Percentiles rank a stretch among this genome's conserved stretches.
These are phyloP conservation scores for Drosophila kuntzei DNA, from an alignment of 2,888 invertebrate genomes.

Conservation along the genomic window DNA sequence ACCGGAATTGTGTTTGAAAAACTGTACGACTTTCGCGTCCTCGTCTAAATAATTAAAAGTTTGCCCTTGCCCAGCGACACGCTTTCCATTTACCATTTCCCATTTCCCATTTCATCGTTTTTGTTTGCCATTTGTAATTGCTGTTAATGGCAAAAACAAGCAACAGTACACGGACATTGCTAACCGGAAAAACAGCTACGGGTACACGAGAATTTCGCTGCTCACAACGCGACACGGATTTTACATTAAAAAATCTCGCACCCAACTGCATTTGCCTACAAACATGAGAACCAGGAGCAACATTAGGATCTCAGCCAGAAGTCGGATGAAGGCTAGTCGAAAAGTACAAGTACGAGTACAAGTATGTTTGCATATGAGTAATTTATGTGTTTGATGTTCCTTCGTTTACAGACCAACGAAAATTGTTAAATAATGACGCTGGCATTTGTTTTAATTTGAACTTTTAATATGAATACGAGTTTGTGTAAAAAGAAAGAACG, in stretches of 20 bases:
- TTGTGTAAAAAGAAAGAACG: not conserved
- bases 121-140: slow-evolving; percentile 74
- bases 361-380: slow-evolving; percentile 11
- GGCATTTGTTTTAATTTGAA: slow-evolving; percentile 58
- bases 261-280: slow-evolving; percentile 27
- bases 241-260: slow-evolving; percentile 69
- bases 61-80: slow-evolving; percentile 48
- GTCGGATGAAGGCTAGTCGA: slow-evolving; percentile 12
- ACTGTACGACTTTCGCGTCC: slow-evolving; percentile 52
- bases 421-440: slow-evolving; percentile 66
- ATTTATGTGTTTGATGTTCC: slow-evolving; percentile 19
- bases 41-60: slow-evolving; percentile 75
- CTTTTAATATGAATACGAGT: slow-evolving; percentile 3
- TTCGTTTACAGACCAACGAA: slow-evolving; percentile 22
- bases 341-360: slow-evolving; percentile 19
- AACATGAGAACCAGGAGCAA: not conserved
- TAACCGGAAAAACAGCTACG: slow-evolving; percentile 31
- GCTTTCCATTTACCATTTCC: slow-evolving; percentile 6
- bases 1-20: slow-evolving; percentile 41
- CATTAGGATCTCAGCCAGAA: not conserved
- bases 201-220: slow-evolving; percentile 6
- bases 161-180: slow-evolving; percentile 32
- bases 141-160: slow-evolving; percentile 72
- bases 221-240: slow-evolving; percentile 61
- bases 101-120: slow-evolving; percentile 34